A percentile compares a stretch with the other conserved stretches of the same genome.
Evolutionary conservation across 2,888 invertebrate species (phyloP).

Genomic region (Phalera bucephala): DNA sequence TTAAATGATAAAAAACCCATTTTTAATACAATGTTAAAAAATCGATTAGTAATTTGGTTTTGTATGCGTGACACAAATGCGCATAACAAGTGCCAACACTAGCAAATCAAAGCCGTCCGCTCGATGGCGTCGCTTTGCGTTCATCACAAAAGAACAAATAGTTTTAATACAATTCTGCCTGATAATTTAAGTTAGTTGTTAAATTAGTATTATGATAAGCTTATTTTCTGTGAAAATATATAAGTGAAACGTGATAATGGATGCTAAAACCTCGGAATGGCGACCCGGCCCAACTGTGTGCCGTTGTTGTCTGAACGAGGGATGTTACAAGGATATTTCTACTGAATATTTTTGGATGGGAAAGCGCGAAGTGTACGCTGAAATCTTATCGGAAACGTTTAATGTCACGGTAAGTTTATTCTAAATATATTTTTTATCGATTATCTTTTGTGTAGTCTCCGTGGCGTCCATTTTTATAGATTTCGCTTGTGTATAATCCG

Average conservation of each 20-base stretch:
- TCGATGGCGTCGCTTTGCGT: slow-evolving; percentile 39
- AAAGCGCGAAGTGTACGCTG: slow-evolving; percentile 71
- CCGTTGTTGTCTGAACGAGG: slow-evolving; percentile 71
- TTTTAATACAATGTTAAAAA: no score
- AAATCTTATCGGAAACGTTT: slow-evolving; percentile 69
- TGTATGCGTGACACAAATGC: no score
- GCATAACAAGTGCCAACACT: no score
- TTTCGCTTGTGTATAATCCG: slow-evolving; percentile 39
- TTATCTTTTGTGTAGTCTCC: slow-evolving; percentile 14
- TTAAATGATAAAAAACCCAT: no score
- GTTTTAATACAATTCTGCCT: slow-evolving; percentile 12
- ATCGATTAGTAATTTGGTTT: no score
- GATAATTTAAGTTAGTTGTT: slow-evolving; percentile 21
- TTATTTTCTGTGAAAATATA: slow-evolving; percentile 49
- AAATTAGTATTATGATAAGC: slow-evolving; percentile 26
- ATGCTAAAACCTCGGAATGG: slow-evolving; percentile 64
- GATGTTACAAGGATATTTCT: slow-evolving; percentile 77
- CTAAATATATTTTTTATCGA: slow-evolving; percentile 5
- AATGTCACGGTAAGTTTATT: slow-evolving; percentile 58
- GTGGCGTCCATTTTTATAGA: slow-evolving; percentile 56
- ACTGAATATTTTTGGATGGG: slow-evolving; percentile 81
- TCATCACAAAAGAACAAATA: slow-evolving; percentile 28
- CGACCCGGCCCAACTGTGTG: slow-evolving; percentile 73
- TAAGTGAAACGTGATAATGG: slow-evolving; percentile 55
- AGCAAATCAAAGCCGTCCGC: no score